phyloP scores from a whole-genome alignment of 2,113 vertebrate genomes.

The Pygoscelis adeliae region DNA sequence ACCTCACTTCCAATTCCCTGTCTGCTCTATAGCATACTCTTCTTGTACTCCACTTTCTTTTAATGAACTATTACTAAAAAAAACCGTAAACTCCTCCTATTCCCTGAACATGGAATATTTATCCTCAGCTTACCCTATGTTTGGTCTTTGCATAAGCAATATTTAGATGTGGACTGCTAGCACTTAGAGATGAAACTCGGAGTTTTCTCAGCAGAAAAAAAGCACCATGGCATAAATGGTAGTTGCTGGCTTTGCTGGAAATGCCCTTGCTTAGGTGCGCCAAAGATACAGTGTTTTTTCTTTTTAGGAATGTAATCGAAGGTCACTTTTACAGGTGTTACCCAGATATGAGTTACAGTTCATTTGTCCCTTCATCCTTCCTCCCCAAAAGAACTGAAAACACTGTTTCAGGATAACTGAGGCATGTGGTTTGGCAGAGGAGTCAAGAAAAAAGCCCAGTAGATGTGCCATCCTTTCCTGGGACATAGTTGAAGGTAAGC shows the following conservation, averaged over 20 bases:
- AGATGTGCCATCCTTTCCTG: not conserved
- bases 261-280: not conserved
- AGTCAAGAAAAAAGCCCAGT: not conserved
- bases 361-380: not conserved
- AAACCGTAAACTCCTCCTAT: not conserved
- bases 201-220: not conserved
- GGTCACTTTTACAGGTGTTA: not conserved
- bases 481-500: not conserved
- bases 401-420: not conserved
- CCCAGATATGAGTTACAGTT: not conserved
- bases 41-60: not conserved
- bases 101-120: not conserved
- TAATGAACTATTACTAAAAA: conserved; percentile 1
- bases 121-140: not conserved
- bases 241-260: not conserved
- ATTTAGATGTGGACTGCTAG: not conserved
- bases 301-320: not conserved
- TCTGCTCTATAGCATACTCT: not conserved
- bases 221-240: not conserved
- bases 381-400: not conserved
- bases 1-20: conserved; percentile 17
- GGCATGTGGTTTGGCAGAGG: not conserved
- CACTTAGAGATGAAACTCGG: not conserved
- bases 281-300: not conserved
- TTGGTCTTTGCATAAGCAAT: not conserved